A percentile compares a stretch with the other conserved stretches of the same genome.
Evolutionary conservation across 1,140 invertebrate genomes (phyloP).

Genomic region (Ostrea edulis): DNA sequence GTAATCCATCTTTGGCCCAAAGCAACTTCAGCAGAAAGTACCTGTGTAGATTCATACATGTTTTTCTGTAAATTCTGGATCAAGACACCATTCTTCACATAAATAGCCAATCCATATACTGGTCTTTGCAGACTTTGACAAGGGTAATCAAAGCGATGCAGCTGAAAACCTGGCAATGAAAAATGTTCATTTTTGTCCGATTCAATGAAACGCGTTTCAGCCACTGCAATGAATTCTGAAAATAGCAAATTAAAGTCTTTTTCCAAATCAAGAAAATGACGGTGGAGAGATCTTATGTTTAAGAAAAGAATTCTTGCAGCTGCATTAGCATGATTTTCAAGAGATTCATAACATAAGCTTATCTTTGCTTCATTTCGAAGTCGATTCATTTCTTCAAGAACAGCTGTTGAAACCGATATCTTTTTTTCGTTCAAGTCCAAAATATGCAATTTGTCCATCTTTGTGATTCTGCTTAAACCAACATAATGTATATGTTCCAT

Average conservation of each 20-base stretch:
- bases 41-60: too few species aligned
- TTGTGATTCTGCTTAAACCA: constrained; percentile 44
- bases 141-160: background rate
- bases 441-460: constrained; percentile 35
- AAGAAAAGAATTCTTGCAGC: background rate
- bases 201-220: constrained; percentile 4
- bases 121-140: background rate
- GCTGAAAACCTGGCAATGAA: too few species aligned
- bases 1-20: too few species aligned
- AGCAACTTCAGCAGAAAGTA: too few species aligned
- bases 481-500: constrained; percentile 51
- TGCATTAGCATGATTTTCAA: constrained; percentile 2
- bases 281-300: constrained; percentile 38
- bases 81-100: too few species aligned
- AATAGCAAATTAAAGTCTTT: too few species aligned
- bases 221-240: too few species aligned
- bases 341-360: background rate
- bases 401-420: too few species aligned
- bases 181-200: constrained; percentile 20
- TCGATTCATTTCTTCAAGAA: too few species aligned
- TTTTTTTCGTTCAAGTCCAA: constrained; percentile 43
- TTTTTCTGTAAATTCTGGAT: too few species aligned
- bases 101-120: too few species aligned
- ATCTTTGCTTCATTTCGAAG: constrained; percentile 41
- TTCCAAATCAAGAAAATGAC: too few species aligned